Base-by-base conservation (phyloP, 2,888 invertebrate genomes). In the Drosophila sordidapex region DNA sequence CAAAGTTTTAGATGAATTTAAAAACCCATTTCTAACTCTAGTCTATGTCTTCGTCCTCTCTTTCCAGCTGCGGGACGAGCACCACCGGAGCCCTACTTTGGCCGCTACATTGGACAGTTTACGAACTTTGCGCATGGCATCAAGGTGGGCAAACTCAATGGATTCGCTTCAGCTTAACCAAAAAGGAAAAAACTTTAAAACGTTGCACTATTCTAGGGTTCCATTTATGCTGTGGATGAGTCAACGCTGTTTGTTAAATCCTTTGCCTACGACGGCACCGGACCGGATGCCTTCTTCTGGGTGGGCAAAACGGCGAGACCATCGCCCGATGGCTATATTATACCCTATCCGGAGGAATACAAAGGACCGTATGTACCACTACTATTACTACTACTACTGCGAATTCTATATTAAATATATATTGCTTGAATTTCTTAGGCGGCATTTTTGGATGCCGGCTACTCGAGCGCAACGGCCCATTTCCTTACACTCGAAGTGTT, bases 251-350 rank as follows among this genome's bases (percentile, higher is more conserved):
- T 96, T 94, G 96, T 98, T 88, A 96, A 96, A 89, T 96, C 96
- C 49, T 98, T 98, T 93, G 96, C 95, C 52, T 98, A 98, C 92
- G 98, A 98, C 90, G 98, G 98, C 49, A 96, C 96, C 10, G 97
- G 96, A 11, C 97, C 97, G 72, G 97, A 97, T 91, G 97, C 97
- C 1, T 97, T 96, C 94, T 98, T 98, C 94, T 98, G 97, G 98
- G 96, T 97, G 70, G 98, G 98, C 18, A 97, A 96, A 89, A 95
- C 96, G 5, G 94, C 95, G 2, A 94, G 96, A 76, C 97, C 97
- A 3, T 96, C 96, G 81, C 97, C 97, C 27, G 96, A 96, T 60
- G 98, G 98, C 70, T 96, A 95, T 73, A 95, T 97, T 72, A 96
- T 98, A 90, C 97, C 98, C 27, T 97, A 97, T 92, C 97, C 97